Percentiles rank a stretch among this genome's conserved stretches.
phyloP scores from a whole-genome alignment of 2,113 vertebrate species.

The Neotoma lepida region DNA sequence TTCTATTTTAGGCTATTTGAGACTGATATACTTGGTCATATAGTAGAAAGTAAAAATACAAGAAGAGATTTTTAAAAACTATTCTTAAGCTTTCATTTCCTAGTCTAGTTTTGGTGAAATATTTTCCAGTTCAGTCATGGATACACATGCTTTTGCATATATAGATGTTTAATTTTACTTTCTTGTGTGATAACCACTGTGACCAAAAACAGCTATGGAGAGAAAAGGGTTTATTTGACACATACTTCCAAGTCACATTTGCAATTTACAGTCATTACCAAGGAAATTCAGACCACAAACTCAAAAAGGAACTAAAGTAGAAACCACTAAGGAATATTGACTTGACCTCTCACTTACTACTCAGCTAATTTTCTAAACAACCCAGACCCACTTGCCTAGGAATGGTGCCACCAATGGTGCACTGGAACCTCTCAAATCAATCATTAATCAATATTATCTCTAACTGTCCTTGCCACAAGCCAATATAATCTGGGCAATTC shows the following conservation, averaged over 20 bases:
- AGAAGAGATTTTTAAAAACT: background rate
- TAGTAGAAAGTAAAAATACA: background rate
- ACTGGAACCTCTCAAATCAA: background rate
- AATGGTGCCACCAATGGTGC: no score
- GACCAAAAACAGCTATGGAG: background rate
- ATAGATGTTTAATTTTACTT: background rate
- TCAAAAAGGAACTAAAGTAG: background rate
- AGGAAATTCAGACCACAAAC: background rate
- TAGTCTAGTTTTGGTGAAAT: background rate
- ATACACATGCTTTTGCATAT: background rate
- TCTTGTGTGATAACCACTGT: background rate
- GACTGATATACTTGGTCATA: background rate
- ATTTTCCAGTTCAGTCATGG: background rate
- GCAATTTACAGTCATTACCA: background rate
- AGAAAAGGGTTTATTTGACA: background rate
- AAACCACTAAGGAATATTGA: background rate
- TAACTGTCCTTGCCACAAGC: background rate
- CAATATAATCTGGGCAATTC: background rate
- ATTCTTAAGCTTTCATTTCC: background rate
- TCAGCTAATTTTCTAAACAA: background rate
- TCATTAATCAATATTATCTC: background rate
- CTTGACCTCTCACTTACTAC: background rate
- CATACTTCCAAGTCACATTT: background rate
- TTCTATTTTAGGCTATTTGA: background rate
- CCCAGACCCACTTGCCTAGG: background rate